Conservation (phyloP, 1,140 invertebrate genomes). For the Achroia grisella region DNA sequence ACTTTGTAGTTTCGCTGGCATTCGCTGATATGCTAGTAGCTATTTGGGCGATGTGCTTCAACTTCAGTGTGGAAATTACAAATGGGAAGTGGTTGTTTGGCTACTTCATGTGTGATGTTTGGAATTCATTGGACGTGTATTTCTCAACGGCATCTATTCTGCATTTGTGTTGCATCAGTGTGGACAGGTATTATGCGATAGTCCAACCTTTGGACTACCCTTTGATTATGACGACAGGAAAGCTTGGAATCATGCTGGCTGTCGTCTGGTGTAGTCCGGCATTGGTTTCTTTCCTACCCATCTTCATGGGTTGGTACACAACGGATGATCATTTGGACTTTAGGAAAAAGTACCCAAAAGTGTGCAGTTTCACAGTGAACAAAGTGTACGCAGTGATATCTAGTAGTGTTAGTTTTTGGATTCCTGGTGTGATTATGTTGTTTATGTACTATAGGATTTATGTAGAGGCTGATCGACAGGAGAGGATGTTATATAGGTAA, state of each 20-base stretch:
- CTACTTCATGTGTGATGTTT: conserved; percentile 94
- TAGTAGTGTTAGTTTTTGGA: conserved; percentile 95
- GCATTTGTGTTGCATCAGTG: conserved; percentile 93
- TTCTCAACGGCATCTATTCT: conserved; percentile 95
- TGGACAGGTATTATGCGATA: conserved; percentile 92
- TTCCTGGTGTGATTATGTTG: conserved; percentile 95
- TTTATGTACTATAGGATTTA: conserved; percentile 96
- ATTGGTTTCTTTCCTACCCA: conserved; percentile 94
- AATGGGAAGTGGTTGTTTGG: conserved; percentile 92
- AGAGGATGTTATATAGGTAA: conserved; percentile 91
- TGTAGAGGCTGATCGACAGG: conserved; percentile 92
- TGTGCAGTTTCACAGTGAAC: conserved; percentile 93
- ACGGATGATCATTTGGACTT: conserved; percentile 85
- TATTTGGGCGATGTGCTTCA: conserved; percentile 95
- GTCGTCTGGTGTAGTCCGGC: conserved; percentile 95
- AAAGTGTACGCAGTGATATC: conserved; percentile 92
- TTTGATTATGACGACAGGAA: conserved; percentile 87
- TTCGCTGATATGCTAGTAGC: conserved; percentile 94
- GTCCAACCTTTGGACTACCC: conserved; percentile 93
- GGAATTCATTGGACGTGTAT: conserved; percentile 96
- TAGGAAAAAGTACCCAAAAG: conserved; percentile 80
- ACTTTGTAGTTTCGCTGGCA: conserved; percentile 94
- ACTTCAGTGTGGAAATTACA: conserved; percentile 88
- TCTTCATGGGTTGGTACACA: conserved; percentile 95
- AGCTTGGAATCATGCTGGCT: conserved; percentile 84